Evolutionary conservation across 1,140 invertebrate genomes (phyloP).

Genomic region (Meloidogyne chitwoodi): DNA sequence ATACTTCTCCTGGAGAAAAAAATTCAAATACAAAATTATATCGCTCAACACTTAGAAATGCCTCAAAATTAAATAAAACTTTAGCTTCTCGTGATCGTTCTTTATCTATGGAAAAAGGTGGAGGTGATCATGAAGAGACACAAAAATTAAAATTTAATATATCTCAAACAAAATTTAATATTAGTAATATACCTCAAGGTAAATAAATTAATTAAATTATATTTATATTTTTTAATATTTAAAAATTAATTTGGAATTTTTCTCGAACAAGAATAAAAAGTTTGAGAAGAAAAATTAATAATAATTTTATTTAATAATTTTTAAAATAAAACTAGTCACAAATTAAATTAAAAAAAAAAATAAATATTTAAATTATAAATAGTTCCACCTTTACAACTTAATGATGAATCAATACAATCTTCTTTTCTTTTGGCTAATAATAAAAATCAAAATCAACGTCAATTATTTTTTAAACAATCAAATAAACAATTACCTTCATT

Average conservation of each 20-base stretch:
- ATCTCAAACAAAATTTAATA: neutral
- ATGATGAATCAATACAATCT: neutral
- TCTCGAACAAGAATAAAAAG: too few species aligned
- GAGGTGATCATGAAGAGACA: neutral
- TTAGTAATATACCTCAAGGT: neutral
- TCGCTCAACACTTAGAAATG: slow-evolving; percentile 12
- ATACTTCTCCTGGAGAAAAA: neutral
- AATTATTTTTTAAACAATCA: neutral
- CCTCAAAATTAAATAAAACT: neutral
- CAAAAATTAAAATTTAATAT: slow-evolving; percentile 1
- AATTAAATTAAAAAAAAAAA: too few species aligned
- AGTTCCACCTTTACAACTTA: slow-evolving; percentile 14
- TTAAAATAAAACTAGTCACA: too few species aligned
- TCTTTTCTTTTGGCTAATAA: neutral
- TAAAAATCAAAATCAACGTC: neutral
- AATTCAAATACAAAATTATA: neutral
- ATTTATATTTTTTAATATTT: neutral
- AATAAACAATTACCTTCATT: neutral
- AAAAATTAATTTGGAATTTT: too few species aligned
- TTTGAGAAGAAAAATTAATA: too few species aligned
- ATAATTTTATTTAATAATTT: too few species aligned
- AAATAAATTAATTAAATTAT: neutral
- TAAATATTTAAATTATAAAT: too few species aligned
- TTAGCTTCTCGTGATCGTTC: slow-evolving; percentile 3
- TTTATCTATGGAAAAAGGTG: slow-evolving; percentile 14